Percentiles rank a stretch among this genome's conserved stretches.
Conservation (phyloP, 2,888 invertebrate species). For the Anticlea derivata region DNA sequence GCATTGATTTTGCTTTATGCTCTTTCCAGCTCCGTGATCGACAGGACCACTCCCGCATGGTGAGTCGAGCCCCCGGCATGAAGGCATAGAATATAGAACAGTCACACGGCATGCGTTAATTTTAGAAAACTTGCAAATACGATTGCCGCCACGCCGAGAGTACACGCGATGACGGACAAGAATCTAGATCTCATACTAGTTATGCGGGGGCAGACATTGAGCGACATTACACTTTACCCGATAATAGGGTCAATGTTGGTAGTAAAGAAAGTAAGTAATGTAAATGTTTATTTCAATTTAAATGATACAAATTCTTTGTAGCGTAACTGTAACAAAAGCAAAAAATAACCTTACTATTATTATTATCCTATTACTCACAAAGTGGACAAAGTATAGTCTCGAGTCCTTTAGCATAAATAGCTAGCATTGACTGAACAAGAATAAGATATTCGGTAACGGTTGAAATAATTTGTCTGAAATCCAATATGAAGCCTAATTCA, state of each 20-base stretch:
- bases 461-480: too few relatives aligned
- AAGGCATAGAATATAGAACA: constrained; percentile 1
- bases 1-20: not conserved
- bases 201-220: constrained; percentile 27
- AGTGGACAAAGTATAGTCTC: too few relatives aligned
- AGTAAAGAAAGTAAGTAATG: too few relatives aligned
- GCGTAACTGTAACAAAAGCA: too few relatives aligned
- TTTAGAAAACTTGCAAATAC: constrained; percentile 39
- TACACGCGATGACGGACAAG: constrained; percentile 22
- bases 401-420: too few relatives aligned
- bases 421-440: too few relatives aligned
- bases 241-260: not conserved
- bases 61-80: constrained; percentile 14
- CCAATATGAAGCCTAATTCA: too few relatives aligned
- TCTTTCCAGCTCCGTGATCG: constrained; percentile 4
- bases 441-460: too few relatives aligned
- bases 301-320: too few relatives aligned
- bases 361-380: too few relatives aligned
- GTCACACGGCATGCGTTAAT: constrained; percentile 36
- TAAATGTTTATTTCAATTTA: too few relatives aligned
- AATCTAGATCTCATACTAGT: constrained; percentile 38
- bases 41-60: constrained; percentile 12
- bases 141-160: constrained; percentile 28
- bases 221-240: constrained; percentile 14
- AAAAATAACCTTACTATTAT: too few relatives aligned